A percentile compares a stretch with the other conserved stretches of the same genome.
phyloP scores from a whole-genome alignment of 2,113 vertebrate genomes.

The Oreotrochilus melanogaster region DNA sequence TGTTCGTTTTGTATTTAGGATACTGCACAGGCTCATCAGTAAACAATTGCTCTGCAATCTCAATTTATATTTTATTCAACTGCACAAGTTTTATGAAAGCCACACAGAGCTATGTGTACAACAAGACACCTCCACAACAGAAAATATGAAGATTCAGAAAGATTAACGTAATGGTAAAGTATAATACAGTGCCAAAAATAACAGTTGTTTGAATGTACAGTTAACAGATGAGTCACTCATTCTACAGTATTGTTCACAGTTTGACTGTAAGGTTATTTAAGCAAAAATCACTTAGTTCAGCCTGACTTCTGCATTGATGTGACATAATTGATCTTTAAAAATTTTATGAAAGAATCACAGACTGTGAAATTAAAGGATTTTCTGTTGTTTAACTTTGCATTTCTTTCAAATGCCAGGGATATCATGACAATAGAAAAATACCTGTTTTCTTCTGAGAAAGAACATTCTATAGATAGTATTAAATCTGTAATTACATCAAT shows the following conservation, averaged over 20 bases:
- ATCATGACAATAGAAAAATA: neutral
- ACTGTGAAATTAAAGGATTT: slow-evolving; percentile 79
- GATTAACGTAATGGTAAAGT: slow-evolving; percentile 37
- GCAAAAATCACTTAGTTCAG: slow-evolving; percentile 78
- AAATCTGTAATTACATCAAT: slow-evolving; percentile 30
- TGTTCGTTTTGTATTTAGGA: neutral
- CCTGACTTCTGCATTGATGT: slow-evolving; percentile 74
- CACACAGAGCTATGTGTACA: neutral
- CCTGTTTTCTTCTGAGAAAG: slow-evolving; percentile 36
- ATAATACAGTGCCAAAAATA: slow-evolving; percentile 47
- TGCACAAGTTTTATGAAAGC: neutral
- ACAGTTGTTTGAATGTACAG: slow-evolving; percentile 19
- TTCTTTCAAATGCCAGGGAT: slow-evolving; percentile 52
- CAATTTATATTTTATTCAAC: neutral
- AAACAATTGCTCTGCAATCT: neutral
- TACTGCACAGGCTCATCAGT: neutral
- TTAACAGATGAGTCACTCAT: slow-evolving; percentile 66
- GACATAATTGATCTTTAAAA: slow-evolving; percentile 80
- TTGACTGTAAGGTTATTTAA: slow-evolving; percentile 55
- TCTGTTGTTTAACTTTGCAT: slow-evolving; percentile 73
- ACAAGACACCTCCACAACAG: neutral
- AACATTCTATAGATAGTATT: slow-evolving; percentile 27
- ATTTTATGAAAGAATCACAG: slow-evolving; percentile 77
- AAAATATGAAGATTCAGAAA: slow-evolving; percentile 27
- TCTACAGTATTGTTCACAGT: slow-evolving; percentile 53